Conservation (phyloP, 2,888 invertebrate genomes). For the Stenoptilia bipunctidactyla region DNA sequence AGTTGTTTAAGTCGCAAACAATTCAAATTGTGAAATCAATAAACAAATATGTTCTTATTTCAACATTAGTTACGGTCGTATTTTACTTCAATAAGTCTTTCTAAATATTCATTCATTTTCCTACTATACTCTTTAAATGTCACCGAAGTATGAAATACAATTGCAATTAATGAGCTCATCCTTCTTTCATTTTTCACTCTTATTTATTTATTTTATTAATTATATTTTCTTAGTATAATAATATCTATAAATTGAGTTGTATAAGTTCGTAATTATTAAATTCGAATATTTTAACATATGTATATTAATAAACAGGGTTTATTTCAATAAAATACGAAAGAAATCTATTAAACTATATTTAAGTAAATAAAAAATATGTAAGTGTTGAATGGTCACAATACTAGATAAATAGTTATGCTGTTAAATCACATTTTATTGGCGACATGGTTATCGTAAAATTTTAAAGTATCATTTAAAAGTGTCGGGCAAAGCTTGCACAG, state of each 20-base stretch:
- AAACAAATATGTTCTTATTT: constrained; percentile 49
- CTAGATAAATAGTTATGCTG: constrained; percentile 36
- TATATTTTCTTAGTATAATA: constrained; percentile 72
- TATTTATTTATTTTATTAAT: constrained; percentile 70
- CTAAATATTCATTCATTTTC: constrained; percentile 69
- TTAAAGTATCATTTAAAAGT: constrained; percentile 17
- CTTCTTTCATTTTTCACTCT: constrained; percentile 61
- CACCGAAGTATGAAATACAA: constrained; percentile 68
- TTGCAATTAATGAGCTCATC: constrained; percentile 64
- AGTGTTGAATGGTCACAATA: constrained; percentile 40
- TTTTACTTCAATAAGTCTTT: constrained; percentile 70
- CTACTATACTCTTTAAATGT: constrained; percentile 65
- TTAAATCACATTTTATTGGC: constrained; percentile 10
- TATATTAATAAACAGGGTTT: constrained; percentile 72
- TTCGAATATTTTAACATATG: constrained; percentile 73
- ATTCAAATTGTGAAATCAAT: constrained; percentile 41
- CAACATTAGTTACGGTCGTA: constrained; percentile 67
- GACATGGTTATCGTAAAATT: constrained; percentile 23
- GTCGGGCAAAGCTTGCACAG: constrained; percentile 23
- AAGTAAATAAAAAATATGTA: constrained; percentile 40
- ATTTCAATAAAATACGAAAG: constrained; percentile 61
- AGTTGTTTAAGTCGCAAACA: constrained; percentile 20
- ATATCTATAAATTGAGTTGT: constrained; percentile 71
- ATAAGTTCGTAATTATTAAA: constrained; percentile 73
- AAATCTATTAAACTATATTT: constrained; percentile 42